A percentile compares a stretch with the other conserved stretches of the same genome.
Evolutionary conservation across 1,140 invertebrate genomes (phyloP).

Genomic region (Metopolophium dirhodum): DNA sequence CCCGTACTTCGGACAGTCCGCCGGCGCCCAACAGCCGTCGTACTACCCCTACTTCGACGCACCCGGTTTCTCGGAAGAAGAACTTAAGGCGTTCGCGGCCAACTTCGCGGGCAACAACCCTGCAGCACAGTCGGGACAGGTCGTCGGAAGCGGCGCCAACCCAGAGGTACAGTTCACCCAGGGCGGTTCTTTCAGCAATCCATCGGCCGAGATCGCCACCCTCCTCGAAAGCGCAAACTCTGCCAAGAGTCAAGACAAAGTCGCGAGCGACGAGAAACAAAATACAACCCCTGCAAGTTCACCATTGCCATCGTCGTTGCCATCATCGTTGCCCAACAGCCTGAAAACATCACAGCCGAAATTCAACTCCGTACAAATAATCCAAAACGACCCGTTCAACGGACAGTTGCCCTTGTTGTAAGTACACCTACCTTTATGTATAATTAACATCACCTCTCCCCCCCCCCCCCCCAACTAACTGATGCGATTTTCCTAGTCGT

Average conservation of each 20-base stretch:
- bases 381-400: constrained; percentile 10
- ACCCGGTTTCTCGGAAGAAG: not conserved
- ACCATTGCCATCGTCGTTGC: not conserved
- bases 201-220: not conserved
- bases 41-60: not conserved
- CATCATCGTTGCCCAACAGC: too few relatives aligned
- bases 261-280: not conserved
- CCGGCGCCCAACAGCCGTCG: not conserved
- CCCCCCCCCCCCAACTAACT: too few relatives aligned
- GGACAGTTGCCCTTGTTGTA: constrained; percentile 26
- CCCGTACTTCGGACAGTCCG: constrained; percentile 1
- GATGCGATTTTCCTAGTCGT: not conserved
- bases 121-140: not conserved
- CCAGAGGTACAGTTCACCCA: not conserved
- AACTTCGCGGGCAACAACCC: not conserved
- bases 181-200: not conserved
- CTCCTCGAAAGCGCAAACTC: not conserved
- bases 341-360: not conserved
- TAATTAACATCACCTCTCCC: not conserved
- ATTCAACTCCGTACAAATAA: not conserved
- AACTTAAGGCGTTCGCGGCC: not conserved
- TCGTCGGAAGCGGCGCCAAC: too few relatives aligned
- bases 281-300: not conserved
- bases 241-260: not conserved
- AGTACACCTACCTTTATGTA: not conserved